Base-by-base conservation (phyloP, 2,797 vertebrate species). In the Lacerta bilineata region DNA sequence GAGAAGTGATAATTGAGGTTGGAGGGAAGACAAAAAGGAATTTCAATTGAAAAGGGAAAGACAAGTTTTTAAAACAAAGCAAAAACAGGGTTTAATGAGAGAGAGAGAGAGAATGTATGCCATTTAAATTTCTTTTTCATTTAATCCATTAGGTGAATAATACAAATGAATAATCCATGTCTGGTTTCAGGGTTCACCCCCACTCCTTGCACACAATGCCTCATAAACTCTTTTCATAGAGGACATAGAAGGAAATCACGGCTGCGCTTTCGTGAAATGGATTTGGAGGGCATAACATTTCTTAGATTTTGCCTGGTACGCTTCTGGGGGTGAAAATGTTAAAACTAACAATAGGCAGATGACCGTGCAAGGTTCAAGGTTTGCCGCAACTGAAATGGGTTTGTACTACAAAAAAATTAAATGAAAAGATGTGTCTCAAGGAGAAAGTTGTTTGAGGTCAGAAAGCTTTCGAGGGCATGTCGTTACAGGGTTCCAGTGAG, bases 151-250 rank as follows among this genome's bases (percentile, higher is more conserved):
- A 15, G 7, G 4, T 18, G 78, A 55, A 43, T 88, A 89, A 91
- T 46, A 85, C 33, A 93, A 94, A 92, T 88, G 50, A 94, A 94
- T 92, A 93, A 92, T 92, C 85, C 88, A 0, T 89, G 94, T 91
- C 94, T 88, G 33, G 15, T 93, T 92, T 91, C 72, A 64, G 7
- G 66, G 80, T 27, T 41, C 59, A 46, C 23, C 2, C 4, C 2
- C 4, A 29, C 9, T 18, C 50, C 9, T 80, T 2, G 4, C 5
- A 18, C 29, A 29, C 0, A 0, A 0, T 33, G 1, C 84, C 15
- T 83, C n/a, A 46, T 68, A 55, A 75, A 55, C 13, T 71, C 66
- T n/a, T 86, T 86, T 89, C 27, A 55, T 41, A 39, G 84, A 91
- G 83, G 78, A 90, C 10, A 91, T 36, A 33, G 41, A 78, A 27